Evolutionary conservation across 2,113 vertebrate species (phyloP).

Genomic region (Motacilla tschutschensis): DNA sequence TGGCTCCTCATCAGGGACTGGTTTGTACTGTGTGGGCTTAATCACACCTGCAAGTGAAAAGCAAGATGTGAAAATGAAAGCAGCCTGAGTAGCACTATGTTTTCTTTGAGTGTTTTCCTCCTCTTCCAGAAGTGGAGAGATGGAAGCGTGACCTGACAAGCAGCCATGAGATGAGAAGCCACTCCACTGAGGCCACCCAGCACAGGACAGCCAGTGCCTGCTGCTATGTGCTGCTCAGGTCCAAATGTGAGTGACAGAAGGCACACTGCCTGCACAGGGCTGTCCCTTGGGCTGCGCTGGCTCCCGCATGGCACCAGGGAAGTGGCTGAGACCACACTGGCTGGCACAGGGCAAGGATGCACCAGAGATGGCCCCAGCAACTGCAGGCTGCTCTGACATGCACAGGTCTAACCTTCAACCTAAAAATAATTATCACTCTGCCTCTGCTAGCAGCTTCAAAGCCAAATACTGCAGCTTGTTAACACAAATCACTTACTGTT

Average conservation of each 20-base stretch:
- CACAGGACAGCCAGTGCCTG: not conserved
- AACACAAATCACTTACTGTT: slow-evolving; percentile 84
- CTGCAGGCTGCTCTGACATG: not conserved
- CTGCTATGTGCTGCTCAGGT: rapidly evolving
- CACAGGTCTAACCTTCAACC: not conserved
- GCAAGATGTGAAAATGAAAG: not conserved
- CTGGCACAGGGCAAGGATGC: not conserved
- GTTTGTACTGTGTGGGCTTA: slow-evolving; percentile 94
- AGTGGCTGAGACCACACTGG: rapidly evolving
- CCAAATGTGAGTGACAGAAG: not conserved
- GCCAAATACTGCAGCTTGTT: not conserved
- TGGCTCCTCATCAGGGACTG: slow-evolving; percentile 92
- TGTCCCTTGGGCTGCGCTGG: not conserved
- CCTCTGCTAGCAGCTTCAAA: not conserved
- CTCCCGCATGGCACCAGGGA: rapidly evolving
- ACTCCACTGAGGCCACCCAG: not conserved
- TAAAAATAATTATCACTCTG: not conserved
- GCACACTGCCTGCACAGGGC: rapidly evolving
- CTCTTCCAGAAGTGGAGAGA: not conserved
- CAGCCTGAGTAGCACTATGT: not conserved
- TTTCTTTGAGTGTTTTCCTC: not conserved
- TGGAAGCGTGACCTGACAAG: not conserved
- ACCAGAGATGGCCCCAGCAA: not conserved
- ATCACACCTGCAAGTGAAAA: slow-evolving; percentile 85
- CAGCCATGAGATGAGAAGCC: not conserved